Percentiles rank a stretch among this genome's conserved stretches.
Evolutionary conservation across 1,140 invertebrate genomes (phyloP).

Genomic region (Eupristina koningsbergeri): DNA sequence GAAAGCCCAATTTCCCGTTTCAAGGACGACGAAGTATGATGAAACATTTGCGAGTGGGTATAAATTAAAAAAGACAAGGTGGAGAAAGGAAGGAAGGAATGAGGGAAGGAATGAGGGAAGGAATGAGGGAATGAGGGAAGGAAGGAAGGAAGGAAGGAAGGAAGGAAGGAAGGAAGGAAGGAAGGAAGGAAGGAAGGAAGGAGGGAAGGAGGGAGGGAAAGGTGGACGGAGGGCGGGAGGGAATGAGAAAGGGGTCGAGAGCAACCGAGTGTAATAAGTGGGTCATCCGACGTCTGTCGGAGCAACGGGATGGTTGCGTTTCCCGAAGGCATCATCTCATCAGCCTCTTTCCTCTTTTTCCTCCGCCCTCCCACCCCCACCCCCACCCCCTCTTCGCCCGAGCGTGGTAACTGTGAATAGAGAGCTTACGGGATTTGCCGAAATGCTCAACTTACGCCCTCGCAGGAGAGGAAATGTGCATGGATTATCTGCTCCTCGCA

Average conservation of each 20-base stretch:
- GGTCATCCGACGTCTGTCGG: conserved; percentile 48
- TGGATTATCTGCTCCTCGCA: conserved; percentile 41
- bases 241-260: conserved; percentile 14
- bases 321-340: conserved; percentile 21
- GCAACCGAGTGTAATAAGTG: conserved; percentile 47
- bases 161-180: too few relatives aligned
- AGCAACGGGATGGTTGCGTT: background rate
- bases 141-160: too few relatives aligned
- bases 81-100: too few relatives aligned
- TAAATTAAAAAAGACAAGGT: too few relatives aligned
- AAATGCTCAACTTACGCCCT: conserved; percentile 51
- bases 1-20: too few relatives aligned
- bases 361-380: background rate
- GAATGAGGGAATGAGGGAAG: background rate
- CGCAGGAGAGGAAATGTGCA: conserved; percentile 21
- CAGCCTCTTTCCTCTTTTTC: background rate
- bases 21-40: too few relatives aligned
- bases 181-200: too few relatives aligned
- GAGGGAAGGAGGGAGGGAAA: background rate
- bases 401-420: conserved; percentile 44
- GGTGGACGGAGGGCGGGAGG: too few relatives aligned
- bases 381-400: background rate
- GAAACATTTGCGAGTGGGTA: too few relatives aligned
- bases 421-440: conserved; percentile 54
- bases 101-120: too few relatives aligned